phyloP scores from a whole-genome alignment of 1,140 invertebrate species.

The Pararge aegeria region DNA sequence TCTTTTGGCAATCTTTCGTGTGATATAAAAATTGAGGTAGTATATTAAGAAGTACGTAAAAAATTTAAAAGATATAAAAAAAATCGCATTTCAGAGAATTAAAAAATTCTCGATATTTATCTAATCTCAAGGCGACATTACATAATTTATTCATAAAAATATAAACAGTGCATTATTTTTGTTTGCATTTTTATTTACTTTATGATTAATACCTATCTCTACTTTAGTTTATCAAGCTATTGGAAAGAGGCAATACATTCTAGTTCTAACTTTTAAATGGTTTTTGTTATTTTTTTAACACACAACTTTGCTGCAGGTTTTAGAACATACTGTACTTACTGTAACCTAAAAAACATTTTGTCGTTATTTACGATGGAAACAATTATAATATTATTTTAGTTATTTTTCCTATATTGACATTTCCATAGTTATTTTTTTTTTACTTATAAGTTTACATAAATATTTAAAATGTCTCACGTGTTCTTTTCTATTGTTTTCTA shows the following conservation, averaged over 20 bases:
- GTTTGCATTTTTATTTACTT: conserved; percentile 18
- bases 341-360: background rate
- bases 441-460: background rate
- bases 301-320: too few species aligned
- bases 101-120: conserved; percentile 8
- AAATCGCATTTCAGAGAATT: background rate
- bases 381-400: background rate
- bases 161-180: conserved; percentile 17
- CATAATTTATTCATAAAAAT: conserved; percentile 9
- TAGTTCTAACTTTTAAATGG: conserved; percentile 15
- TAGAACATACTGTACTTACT: background rate
- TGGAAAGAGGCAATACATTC: conserved; percentile 29
- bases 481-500: background rate
- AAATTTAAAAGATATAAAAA: background rate
- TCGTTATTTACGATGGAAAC: too few species aligned
- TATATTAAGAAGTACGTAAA: background rate
- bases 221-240: conserved; percentile 6
- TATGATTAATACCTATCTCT: background rate
- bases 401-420: background rate
- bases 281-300: too few species aligned
- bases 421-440: background rate
- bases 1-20: conserved; percentile 18
- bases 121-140: conserved; percentile 19
- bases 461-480: background rate
- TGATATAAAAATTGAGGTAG: conserved; percentile 10